Base-by-base conservation (phyloP, 2,113 vertebrate genomes). In the Gopherus evgoodei region DNA sequence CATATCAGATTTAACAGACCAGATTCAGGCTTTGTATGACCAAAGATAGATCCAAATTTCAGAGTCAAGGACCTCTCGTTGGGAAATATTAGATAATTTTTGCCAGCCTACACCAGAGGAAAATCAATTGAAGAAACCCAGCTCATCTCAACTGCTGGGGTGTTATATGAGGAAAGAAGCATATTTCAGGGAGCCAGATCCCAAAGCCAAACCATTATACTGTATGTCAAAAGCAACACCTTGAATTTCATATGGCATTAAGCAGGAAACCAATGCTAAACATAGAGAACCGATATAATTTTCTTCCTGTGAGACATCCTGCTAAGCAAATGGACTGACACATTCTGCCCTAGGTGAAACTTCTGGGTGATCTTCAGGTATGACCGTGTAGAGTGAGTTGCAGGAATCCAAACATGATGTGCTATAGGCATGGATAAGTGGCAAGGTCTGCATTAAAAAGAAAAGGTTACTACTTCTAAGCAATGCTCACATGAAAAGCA, bases 11-110 rank as follows among this genome's bases (percentile, higher is more conserved):
- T 88, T 44, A n/a, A 9, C 42, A 47, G 75, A 25, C 29, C 10
- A 76, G 72, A 84, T 81, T 52, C 78, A 31, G 84, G 95, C 86
- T 84, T 54, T 69, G 78, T 29, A 27, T 65, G 25, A 85, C 94
- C 52, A 88, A 57, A 35, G 42, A 1, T 44, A 49, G 52, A 78
- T 88, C 86, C 89, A 91, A 27, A 56, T 1, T 13, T 44, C 80
- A 62, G 10, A 31, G 5, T n/a, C 0, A 1, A n/a, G 69, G 65
- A 85, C 84, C 50, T 69, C 80, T 6, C 1, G 44, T 8, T 52
- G 50, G 87, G 76, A 52, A 47, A 47, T 0, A 0, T 17, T 17
- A 11, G 44, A 47, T 78, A 2, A 25, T 21, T 27, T 0, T 1
- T 49, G 88, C 3, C 52, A 38, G 35, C 52, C 9, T 3, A 2